Percentiles rank a stretch among this genome's conserved stretches.
Evolutionary conservation across 2,888 invertebrate species (phyloP).

Genomic region (Formica aserva): DNA sequence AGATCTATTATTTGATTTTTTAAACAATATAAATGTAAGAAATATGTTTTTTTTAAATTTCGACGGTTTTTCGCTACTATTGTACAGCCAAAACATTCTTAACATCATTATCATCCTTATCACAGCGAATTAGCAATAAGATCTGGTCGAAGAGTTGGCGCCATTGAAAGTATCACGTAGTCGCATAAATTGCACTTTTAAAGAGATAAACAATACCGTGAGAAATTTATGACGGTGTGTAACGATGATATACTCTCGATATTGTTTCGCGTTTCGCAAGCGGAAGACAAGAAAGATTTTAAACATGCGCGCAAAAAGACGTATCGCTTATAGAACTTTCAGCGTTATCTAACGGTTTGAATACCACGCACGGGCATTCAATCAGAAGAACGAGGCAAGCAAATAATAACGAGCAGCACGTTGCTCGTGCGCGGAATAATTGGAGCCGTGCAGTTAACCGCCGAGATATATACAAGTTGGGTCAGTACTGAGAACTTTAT

Average conservation of each 20-base stretch:
- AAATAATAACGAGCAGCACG: constrained; percentile 35
- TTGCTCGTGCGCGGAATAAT: constrained; percentile 43
- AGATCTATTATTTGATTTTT: too few species aligned
- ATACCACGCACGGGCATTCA: constrained; percentile 17
- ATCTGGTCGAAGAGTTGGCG: constrained; percentile 35
- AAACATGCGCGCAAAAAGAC: constrained; percentile 9
- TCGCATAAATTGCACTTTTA: constrained; percentile 26
- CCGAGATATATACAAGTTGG: constrained; percentile 10
- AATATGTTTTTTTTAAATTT: too few species aligned
- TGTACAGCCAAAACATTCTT: too few species aligned
- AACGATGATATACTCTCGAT: constrained; percentile 30
- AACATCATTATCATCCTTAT: constrained; percentile 26
- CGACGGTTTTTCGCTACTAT: too few species aligned
- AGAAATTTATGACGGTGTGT: constrained; percentile 15
- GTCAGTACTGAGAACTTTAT: constrained; percentile 35
- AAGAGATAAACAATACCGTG: not conserved
- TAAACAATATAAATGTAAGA: too few species aligned
- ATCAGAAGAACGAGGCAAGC: constrained; percentile 40
- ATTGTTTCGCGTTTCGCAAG: constrained; percentile 20
- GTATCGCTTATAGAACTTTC: constrained; percentile 5
- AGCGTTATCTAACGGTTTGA: constrained; percentile 1
- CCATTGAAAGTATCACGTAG: not conserved
- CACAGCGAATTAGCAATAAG: constrained; percentile 54
- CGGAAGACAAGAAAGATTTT: not conserved
- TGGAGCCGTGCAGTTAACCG: constrained; percentile 31